A percentile compares a stretch with the other conserved stretches of the same genome.
Conservation (phyloP, 2,888 invertebrate species). For the Scaptomyza flava region DNA sequence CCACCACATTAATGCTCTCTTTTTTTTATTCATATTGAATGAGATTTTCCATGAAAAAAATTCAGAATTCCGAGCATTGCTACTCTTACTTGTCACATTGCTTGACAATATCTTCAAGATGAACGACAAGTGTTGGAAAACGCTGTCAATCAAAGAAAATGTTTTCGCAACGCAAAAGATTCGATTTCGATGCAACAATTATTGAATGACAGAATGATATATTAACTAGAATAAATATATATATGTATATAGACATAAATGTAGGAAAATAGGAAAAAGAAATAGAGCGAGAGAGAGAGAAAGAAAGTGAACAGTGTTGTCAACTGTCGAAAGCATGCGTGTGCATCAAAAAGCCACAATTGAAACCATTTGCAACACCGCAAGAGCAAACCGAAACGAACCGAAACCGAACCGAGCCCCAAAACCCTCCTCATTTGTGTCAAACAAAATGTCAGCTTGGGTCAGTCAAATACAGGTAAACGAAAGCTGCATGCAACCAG, state of each 20-base stretch:
- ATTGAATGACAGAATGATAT: background rate
- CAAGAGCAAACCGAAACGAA: no score
- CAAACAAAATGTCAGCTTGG: constrained; percentile 14
- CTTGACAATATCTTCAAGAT: background rate
- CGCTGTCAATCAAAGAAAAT: background rate
- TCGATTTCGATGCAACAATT: background rate
- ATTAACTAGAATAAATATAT: no score
- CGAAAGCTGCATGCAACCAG: background rate
- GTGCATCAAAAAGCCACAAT: background rate
- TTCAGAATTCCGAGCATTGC: no score
- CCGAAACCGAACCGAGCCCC: background rate
- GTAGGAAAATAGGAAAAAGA: background rate
- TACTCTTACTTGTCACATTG: background rate
- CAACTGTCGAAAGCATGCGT: constrained; percentile 1
- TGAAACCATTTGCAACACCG: background rate
- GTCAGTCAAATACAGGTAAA: constrained; percentile 5
- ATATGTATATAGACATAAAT: no score
- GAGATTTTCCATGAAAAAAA: no score
- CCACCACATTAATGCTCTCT: no score
- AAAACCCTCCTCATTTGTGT: background rate
- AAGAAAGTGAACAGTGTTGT: background rate
- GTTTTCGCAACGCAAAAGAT: background rate
- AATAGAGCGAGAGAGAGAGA: background rate
- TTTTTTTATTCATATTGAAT: no score
- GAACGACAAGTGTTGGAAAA: background rate